Base-by-base conservation (phyloP, 2,888 invertebrate genomes). In the Parnassius mnemosyne region DNA sequence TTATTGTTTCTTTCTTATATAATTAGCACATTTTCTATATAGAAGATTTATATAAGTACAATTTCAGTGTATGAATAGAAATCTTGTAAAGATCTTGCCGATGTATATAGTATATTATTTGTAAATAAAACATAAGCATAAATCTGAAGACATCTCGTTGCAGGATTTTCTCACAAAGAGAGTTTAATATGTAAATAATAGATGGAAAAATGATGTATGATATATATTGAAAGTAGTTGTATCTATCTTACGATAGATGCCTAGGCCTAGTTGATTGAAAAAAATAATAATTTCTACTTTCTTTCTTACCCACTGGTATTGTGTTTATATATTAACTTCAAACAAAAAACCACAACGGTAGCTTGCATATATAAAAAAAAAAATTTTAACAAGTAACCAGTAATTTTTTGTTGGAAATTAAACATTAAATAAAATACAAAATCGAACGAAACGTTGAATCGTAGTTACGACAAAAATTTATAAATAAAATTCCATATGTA, bases 1-100 rank as follows among this genome's bases (percentile, higher is more conserved):
- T 85, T 84, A 85, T 85, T 83, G 74, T 72, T 72, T 69, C 72
- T 75, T 75, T 76, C 69, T 71, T 34, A 34, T 34, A 34, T 34
- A 71, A 73, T 70, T 77, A 71, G 69, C 67, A 67, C 58, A 65
- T 65, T 60, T 47, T 78, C 69, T 60, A 60, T 61, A 67, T 69
- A 56, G 61, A 68, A 65, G 65, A 64, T 71, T 65, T 62, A 60
- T 13, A 13, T 49, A 13, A 49, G 9, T 49, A 49, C 49, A 16
- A 49, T 49, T 13, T 7, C 49, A 49, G 13, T 49, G 49, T 13
- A 68, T 64, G 54, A 49, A 55, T 49, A 63, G 59, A 66, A 68
- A 67, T 68, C 63, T 66, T 55, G 65, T 63, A 68, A 67, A 68
- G 66, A 65, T 63, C 59, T 65, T 63, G 61, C 66, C 67, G 53